Conservation (phyloP, 2,113 vertebrate genomes). For the Accipiter cooperii region DNA sequence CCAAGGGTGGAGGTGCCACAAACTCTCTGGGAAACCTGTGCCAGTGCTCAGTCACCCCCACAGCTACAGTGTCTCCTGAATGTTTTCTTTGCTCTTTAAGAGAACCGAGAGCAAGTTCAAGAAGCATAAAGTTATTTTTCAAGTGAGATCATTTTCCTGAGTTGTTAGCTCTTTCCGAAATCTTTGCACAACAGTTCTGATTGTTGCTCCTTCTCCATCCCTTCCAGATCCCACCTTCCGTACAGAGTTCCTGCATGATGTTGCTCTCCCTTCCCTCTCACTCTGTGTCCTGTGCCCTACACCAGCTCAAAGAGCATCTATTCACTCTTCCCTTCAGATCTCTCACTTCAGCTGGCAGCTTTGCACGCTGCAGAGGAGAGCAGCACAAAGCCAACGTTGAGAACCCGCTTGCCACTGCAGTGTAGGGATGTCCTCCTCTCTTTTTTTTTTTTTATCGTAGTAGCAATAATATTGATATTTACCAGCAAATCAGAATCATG, state of each 20-base stretch:
- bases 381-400: background rate
- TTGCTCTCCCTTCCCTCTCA: background rate
- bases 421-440: background rate
- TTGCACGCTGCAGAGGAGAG: background rate
- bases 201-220: background rate
- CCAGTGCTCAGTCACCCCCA: background rate
- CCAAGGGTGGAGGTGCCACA: too few relatives aligned
- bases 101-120: background rate
- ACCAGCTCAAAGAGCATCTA: background rate
- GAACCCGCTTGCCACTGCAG: rapidly evolving
- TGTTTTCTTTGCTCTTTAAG: background rate
- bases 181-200: background rate
- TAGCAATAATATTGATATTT: background rate
- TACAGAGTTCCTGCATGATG: background rate
- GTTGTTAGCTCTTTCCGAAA: background rate
- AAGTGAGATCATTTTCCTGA: background rate
- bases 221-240: background rate
- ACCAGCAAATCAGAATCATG: background rate
- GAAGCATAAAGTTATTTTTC: background rate
- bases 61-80: background rate
- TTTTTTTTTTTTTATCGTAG: background rate
- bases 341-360: background rate
- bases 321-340: background rate
- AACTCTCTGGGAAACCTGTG: background rate
- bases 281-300: background rate